These are phyloP conservation scores for Apogon hyalosoma DNA, from an alignment of 2,797 vertebrate species.

Conservation along the genomic window DNA sequence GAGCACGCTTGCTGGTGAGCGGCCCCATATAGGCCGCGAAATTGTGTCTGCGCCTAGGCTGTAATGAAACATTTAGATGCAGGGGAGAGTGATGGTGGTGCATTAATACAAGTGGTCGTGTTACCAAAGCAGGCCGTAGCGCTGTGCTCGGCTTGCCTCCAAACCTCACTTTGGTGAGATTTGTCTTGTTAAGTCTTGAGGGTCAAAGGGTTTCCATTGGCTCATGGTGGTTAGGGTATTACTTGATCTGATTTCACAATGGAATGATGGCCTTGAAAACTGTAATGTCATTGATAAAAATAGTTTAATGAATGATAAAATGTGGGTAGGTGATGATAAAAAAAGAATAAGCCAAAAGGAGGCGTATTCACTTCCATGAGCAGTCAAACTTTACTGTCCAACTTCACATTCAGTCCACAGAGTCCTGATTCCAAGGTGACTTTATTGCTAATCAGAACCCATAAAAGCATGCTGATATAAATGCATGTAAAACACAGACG, in stretches of 20 bases:
- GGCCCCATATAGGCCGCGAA: conserved; percentile 79
- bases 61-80: conserved; percentile 88
- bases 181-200: conserved; percentile 31
- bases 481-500: too few relatives aligned
- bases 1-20: conserved; percentile 69
- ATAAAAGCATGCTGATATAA: too few relatives aligned
- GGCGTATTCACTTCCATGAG: too few relatives aligned
- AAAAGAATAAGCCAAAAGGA: too few relatives aligned
- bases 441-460: too few relatives aligned
- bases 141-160: conserved; percentile 31
- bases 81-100: conserved; percentile 75
- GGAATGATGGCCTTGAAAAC: conserved; percentile 1
- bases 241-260: conserved; percentile 38
- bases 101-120: conserved; percentile 77
- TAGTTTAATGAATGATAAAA: too few relatives aligned
- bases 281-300: too few relatives aligned
- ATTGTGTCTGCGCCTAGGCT: conserved; percentile 81
- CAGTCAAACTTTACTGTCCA: too few relatives aligned
- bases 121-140: conserved; percentile 48
- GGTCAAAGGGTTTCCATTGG: conserved; percentile 51
- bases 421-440: too few relatives aligned
- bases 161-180: conserved; percentile 38
- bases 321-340: too few relatives aligned
- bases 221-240: conserved; percentile 25
- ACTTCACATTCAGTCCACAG: too few relatives aligned